Percentiles rank a stretch among this genome's conserved stretches.
Evolutionary conservation across 2,888 invertebrate species (phyloP).

Genomic region (Synanthedon formicaeformis): DNA sequence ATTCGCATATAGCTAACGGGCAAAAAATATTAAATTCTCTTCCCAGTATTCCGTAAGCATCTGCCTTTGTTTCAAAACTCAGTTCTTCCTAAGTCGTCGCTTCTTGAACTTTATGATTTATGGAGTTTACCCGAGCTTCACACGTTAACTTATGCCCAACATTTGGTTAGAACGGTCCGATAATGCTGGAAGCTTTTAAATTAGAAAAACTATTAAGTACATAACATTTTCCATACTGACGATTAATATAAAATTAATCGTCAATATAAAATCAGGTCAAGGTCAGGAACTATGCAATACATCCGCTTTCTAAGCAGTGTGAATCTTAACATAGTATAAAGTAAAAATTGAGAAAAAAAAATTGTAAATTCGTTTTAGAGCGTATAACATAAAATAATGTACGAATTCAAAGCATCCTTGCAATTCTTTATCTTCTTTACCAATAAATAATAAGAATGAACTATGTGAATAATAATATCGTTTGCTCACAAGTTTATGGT

Average conservation of each 20-base stretch:
- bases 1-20: slow-evolving; percentile 11
- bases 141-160: slow-evolving; percentile 25
- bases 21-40: slow-evolving; percentile 24
- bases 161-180: slow-evolving; percentile 31
- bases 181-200: slow-evolving; percentile 14
- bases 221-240: no score
- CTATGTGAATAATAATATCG: slow-evolving; percentile 3
- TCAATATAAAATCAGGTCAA: no score
- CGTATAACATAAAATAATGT: no score
- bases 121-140: slow-evolving; percentile 19
- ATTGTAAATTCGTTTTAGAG: no score
- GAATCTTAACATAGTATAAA: no score
- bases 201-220: neutral
- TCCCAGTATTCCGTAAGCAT: slow-evolving; percentile 24
- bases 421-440: no score
- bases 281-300: no score
- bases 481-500: slow-evolving; percentile 11
- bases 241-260: no score
- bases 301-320: no score
- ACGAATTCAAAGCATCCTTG: no score
- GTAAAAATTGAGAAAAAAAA: no score
- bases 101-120: slow-evolving; percentile 44
- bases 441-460: neutral
- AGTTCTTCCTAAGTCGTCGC: slow-evolving; percentile 26
- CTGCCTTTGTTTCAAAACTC: slow-evolving; percentile 28